These are phyloP conservation scores for Luscinia megarhynchos DNA, from an alignment of 2,797 vertebrate genomes.

Conservation along the genomic window DNA sequence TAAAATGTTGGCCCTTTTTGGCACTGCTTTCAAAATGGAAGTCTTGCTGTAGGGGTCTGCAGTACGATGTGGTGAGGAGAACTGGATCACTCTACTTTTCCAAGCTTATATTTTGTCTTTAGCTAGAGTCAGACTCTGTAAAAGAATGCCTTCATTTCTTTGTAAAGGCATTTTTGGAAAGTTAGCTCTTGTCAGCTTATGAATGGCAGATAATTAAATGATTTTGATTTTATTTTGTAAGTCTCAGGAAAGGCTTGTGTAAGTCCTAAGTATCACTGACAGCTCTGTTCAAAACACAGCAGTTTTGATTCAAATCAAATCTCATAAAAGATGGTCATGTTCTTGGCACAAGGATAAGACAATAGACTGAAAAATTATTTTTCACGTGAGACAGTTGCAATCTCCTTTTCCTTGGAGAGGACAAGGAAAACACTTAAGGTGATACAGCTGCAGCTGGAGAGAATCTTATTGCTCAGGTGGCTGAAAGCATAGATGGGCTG, in stretches of 20 bases:
- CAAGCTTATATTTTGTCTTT: neutral
- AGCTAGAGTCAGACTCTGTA: neutral
- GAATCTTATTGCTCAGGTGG: neutral
- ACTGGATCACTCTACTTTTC: neutral
- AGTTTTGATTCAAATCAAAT: slow-evolving; percentile 5
- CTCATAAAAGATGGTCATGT: neutral
- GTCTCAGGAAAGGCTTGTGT: neutral
- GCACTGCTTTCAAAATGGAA: neutral
- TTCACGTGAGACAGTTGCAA: neutral
- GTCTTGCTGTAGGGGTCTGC: neutral
- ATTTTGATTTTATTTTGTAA: neutral
- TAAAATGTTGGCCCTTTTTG: neutral
- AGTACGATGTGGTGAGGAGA: neutral
- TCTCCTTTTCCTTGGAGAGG: neutral
- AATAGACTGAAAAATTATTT: neutral
- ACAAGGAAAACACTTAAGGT: neutral
- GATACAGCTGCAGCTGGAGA: neutral
- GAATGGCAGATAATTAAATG: neutral
- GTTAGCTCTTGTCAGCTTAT: neutral
- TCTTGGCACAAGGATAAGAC: neutral
- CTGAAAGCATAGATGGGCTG: neutral
- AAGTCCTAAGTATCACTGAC: neutral
- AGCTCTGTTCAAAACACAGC: neutral
- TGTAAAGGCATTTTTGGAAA: neutral
- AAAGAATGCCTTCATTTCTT: neutral